phyloP scores from a whole-genome alignment of 2,113 vertebrate genomes.

The Hucho hucho region DNA sequence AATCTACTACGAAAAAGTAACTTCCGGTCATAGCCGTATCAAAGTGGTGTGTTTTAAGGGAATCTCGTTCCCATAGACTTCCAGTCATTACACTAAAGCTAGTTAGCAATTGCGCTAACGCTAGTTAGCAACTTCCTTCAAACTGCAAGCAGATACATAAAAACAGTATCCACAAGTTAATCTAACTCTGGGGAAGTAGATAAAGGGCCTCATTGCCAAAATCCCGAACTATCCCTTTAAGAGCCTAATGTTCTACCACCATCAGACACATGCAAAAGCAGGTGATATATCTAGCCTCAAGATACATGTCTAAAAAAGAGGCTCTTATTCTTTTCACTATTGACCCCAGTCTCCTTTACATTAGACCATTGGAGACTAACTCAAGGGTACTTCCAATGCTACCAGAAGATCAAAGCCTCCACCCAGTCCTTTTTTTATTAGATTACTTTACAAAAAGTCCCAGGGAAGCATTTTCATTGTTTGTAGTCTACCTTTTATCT shows the following conservation, averaged over 20 bases:
- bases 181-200: too few species aligned
- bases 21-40: too few species aligned
- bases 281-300: background rate
- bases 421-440: slow-evolving; percentile 46
- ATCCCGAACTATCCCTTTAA: background rate
- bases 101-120: too few species aligned
- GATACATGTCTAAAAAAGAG: too few species aligned
- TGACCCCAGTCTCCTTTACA: slow-evolving; percentile 50
- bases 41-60: too few species aligned
- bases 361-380: slow-evolving; percentile 48
- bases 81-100: too few species aligned
- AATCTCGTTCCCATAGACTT: too few species aligned
- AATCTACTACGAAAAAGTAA: too few species aligned
- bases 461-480: slow-evolving; percentile 65
- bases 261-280: background rate
- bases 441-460: slow-evolving; percentile 56
- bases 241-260: background rate
- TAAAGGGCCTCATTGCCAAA: too few species aligned
- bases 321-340: slow-evolving; percentile 13
- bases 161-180: too few species aligned
- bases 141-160: too few species aligned
- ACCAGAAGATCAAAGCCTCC: slow-evolving; percentile 59
- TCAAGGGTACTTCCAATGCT: slow-evolving; percentile 49
- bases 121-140: too few species aligned
- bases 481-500: slow-evolving; percentile 64